These are phyloP conservation scores for Enteromius radiatus DNA, from an alignment of 2,797 vertebrate species.

Conservation along the genomic window DNA sequence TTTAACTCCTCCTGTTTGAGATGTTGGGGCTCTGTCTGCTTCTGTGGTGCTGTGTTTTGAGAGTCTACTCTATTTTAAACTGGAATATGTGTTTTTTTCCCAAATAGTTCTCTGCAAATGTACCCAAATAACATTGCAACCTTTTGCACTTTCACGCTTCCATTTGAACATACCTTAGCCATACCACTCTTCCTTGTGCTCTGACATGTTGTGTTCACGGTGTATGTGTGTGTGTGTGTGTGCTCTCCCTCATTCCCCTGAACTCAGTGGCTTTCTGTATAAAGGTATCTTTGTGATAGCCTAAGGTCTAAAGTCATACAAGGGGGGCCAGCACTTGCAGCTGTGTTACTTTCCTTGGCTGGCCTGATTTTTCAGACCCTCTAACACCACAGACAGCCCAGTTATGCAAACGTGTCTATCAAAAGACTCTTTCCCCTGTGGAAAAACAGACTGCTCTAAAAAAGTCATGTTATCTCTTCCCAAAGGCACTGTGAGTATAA, in stretches of 20 bases:
- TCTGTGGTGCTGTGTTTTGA: constrained; percentile 4
- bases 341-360: constrained; percentile 44
- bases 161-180: constrained; percentile 29
- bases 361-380: constrained; percentile 49
- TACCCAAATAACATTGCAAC: constrained; percentile 22
- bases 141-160: constrained; percentile 37
- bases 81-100: constrained; percentile 18
- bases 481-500: constrained; percentile 21
- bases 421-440: constrained; percentile 46
- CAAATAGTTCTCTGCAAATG: constrained; percentile 4
- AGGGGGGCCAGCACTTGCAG: constrained; percentile 50
- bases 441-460: constrained; percentile 24
- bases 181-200: constrained; percentile 53
- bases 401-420: constrained; percentile 61
- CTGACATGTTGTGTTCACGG: constrained; percentile 45
- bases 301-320: constrained; percentile 47
- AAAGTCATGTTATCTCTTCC: constrained; percentile 44
- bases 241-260: constrained; percentile 56
- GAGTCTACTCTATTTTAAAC: constrained; percentile 27
- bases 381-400: constrained; percentile 57
- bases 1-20: constrained; percentile 10
- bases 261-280: constrained; percentile 58
- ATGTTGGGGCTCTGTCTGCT: background rate
- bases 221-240: constrained; percentile 29
- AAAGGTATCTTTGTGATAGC: constrained; percentile 72